Conservation (phyloP, 1,140 invertebrate genomes). For the Agraylea sexmaculata region DNA sequence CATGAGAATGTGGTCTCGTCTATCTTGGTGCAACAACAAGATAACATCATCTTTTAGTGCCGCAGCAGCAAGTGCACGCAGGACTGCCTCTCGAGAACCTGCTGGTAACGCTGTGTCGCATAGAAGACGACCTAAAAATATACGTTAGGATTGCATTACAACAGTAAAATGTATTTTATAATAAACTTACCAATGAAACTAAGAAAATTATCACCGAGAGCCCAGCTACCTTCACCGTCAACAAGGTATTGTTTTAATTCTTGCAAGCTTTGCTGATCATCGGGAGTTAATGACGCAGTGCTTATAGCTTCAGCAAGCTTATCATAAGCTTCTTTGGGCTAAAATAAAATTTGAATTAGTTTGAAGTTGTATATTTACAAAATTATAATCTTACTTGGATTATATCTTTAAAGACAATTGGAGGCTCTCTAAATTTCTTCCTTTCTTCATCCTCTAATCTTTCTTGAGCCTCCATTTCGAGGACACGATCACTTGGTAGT, state of each 20-base stretch:
- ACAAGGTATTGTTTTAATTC: conserved; percentile 80
- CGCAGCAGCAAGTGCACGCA: conserved; percentile 60
- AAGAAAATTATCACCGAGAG: conserved; percentile 77
- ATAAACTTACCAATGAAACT: conserved; percentile 57
- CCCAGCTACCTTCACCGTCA: conserved; percentile 82
- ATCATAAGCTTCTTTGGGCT: conserved; percentile 31
- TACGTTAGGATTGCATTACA: conserved; percentile 1
- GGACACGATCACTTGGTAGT: conserved; percentile 36
- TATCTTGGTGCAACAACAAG: conserved; percentile 78
- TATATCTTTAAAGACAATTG: conserved; percentile 67
- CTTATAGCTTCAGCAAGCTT: conserved; percentile 26
- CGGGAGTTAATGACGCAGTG: conserved; percentile 33
- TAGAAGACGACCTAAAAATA: conserved; percentile 48
- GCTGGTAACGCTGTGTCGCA: conserved; percentile 46
- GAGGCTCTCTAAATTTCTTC: conserved; percentile 65
- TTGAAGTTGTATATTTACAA: too few species aligned
- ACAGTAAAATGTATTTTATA: not conserved
- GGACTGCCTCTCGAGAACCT: conserved; percentile 46
- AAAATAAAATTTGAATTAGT: conserved; percentile 4
- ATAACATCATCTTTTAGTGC: conserved; percentile 84
- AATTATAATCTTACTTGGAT: conserved; percentile 56
- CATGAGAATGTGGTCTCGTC: conserved; percentile 79
- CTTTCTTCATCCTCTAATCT: conserved; percentile 53
- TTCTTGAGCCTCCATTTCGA: conserved; percentile 55
- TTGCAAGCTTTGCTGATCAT: conserved; percentile 58